Base-by-base conservation (phyloP, 2,888 invertebrate genomes). In the Calameuta pallipes region DNA sequence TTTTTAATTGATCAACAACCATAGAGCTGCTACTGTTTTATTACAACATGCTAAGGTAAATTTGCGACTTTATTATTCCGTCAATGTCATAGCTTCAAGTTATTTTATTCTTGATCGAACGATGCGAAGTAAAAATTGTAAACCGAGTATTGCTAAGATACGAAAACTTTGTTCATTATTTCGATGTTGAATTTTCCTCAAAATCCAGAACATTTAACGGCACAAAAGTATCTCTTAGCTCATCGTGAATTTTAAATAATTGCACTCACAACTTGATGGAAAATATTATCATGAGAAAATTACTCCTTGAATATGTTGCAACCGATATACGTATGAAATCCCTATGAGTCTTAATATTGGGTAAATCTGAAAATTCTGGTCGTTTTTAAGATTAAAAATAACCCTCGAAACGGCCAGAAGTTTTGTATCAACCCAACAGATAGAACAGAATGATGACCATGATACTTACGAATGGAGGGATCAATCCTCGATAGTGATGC, bases 401-500 rank as follows among this genome's bases (percentile, higher is more conserved):
- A 23, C 9, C 56, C 2, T 56, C 56, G 23, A 56, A 56, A 56
- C 9, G 9, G 56, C 56, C 9, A 56, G 9, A 56, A 23, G 9
- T 56, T 56, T 56, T 23, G 2, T 1, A 56, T 56, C 9, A 9
- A 56, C 56, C 2, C 56, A 56, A 56, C 2, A 23, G 23, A 56
- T 1, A 56, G 1, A 23, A 41, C 41, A 41, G 6, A 56, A 56
- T 23, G 30, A 74, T 34, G 74, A 74, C 76, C 78, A 74, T 68
- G 23, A 76, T 85, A 93, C 95, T 91, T 91, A 96, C 96, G 93
- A 97, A 96, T 87, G 95, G 94, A 87, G 96, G 96, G 93, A 96
- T 94, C 86, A 96, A 94, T 86, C 95, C 94, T 87, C 95, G 94
- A 92, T 94, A 95, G 88, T 95, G 95, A 89, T 90, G 90, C 83